These are phyloP conservation scores for Urosaurus nigricauda DNA, from an alignment of 2,797 vertebrate species.

Conservation along the genomic window DNA sequence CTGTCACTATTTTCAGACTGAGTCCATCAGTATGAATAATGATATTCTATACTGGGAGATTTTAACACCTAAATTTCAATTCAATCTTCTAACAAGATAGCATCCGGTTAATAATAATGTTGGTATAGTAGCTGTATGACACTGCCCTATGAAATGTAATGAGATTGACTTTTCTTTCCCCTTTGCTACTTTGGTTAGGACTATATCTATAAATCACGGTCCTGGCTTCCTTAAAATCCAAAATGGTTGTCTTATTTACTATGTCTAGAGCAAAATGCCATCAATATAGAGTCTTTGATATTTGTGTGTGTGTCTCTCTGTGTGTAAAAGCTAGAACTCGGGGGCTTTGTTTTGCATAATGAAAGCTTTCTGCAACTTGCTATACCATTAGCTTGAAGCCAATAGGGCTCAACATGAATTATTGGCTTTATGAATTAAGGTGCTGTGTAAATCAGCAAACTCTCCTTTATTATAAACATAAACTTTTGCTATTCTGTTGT, in stretches of 20 bases:
- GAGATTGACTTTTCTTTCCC: neutral
- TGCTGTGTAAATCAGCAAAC: neutral
- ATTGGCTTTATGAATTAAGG: slow-evolving; percentile 12
- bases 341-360: too few species aligned
- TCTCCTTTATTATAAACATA: slow-evolving; percentile 28
- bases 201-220: neutral
- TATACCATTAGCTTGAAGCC: neutral
- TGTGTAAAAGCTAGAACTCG: too few species aligned
- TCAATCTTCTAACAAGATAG: neutral
- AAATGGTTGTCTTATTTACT: neutral
- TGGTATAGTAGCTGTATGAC: neutral
- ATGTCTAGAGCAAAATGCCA: neutral
- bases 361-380: too few species aligned
- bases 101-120: neutral
- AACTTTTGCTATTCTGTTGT: neutral
- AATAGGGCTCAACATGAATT: slow-evolving; percentile 23
- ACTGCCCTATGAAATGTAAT: neutral
- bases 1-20: neutral
- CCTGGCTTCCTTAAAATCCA: neutral
- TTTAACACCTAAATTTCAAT: slow-evolving; percentile 5
- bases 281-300: too few species aligned
- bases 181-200: neutral
- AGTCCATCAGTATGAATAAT: neutral
- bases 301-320: too few species aligned
- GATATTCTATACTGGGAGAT: neutral